These are phyloP conservation scores for Steinernema feltiae DNA, from an alignment of 1,140 invertebrate species.

Conservation along the genomic window DNA sequence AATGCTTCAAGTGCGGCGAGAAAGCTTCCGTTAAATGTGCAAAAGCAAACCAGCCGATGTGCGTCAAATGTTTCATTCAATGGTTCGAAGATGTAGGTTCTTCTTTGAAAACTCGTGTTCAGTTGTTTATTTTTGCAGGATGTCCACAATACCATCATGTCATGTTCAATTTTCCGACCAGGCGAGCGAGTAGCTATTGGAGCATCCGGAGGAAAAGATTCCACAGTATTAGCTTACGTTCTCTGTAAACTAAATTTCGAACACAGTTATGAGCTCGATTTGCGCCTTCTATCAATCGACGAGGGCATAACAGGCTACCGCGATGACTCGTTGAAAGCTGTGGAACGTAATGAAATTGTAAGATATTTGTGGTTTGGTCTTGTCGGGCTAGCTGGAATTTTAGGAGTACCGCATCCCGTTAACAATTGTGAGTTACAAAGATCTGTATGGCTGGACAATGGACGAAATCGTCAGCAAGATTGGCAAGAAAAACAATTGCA, in stretches of 20 bases:
- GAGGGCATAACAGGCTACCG: slow-evolving; percentile 95
- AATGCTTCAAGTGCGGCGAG: slow-evolving; percentile 23
- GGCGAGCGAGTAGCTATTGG: slow-evolving; percentile 87
- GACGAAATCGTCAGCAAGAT: slow-evolving; percentile 91
- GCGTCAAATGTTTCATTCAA: slow-evolving; percentile 69
- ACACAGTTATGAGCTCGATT: slow-evolving; percentile 81
- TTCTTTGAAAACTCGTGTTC: slow-evolving; percentile 71
- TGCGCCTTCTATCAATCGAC: slow-evolving; percentile 90
- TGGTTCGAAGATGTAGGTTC: slow-evolving; percentile 51
- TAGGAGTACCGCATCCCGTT: slow-evolving; percentile 70
- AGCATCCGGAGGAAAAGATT: slow-evolving; percentile 97
- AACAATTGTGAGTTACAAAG: slow-evolving; percentile 93
- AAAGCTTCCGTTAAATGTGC: slow-evolving; percentile 41
- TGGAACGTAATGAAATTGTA: neutral
- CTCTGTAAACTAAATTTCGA: slow-evolving; percentile 84
- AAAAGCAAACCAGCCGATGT: slow-evolving; percentile 60
- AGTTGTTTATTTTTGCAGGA: slow-evolving; percentile 91
- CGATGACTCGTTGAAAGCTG: slow-evolving; percentile 83
- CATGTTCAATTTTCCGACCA: slow-evolving; percentile 74
- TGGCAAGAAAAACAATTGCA: slow-evolving; percentile 92
- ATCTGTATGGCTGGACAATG: slow-evolving; percentile 99
- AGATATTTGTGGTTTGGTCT: neutral
- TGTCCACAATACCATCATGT: slow-evolving; percentile 84
- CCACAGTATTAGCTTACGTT: slow-evolving; percentile 81
- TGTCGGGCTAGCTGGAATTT: neutral